Evolutionary conservation across 2,113 vertebrate species (phyloP).

Genomic region (Apus apus): DNA sequence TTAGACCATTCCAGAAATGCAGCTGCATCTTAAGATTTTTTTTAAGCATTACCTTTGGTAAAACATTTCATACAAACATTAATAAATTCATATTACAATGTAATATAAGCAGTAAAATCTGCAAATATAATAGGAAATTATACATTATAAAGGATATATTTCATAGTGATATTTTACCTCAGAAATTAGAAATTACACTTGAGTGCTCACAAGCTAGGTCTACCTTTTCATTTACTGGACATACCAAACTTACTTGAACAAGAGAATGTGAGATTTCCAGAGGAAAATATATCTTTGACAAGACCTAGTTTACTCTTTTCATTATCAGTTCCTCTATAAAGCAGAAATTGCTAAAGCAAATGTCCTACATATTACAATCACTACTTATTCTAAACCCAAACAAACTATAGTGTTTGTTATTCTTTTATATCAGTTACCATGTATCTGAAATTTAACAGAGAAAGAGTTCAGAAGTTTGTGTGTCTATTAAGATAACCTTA

Average conservation of each 20-base stretch:
- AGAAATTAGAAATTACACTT: not conserved
- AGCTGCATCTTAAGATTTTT: not conserved
- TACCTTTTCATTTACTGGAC: not conserved
- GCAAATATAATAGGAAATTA: not conserved
- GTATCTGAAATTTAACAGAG: not conserved
- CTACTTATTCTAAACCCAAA: not conserved
- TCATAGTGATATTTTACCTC: not conserved
- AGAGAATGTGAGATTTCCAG: not conserved
- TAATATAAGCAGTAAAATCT: not conserved
- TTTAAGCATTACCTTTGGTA: not conserved
- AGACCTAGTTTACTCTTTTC: not conserved
- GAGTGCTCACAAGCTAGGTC: not conserved
- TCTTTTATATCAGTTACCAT: not conserved
- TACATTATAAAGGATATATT: not conserved
- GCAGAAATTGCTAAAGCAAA: not conserved
- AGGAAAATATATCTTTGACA: not conserved
- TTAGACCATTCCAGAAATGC: not conserved
- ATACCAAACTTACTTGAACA: not conserved
- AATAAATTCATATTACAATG: not conserved
- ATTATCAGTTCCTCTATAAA: not conserved
- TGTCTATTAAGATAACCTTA: not conserved
- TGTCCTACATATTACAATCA: not conserved
- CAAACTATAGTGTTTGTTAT: not conserved
- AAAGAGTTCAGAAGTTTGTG: not conserved
- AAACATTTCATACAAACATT: not conserved